phyloP scores from a whole-genome alignment of 2,113 vertebrate species.

The Notiomystis cincta region DNA sequence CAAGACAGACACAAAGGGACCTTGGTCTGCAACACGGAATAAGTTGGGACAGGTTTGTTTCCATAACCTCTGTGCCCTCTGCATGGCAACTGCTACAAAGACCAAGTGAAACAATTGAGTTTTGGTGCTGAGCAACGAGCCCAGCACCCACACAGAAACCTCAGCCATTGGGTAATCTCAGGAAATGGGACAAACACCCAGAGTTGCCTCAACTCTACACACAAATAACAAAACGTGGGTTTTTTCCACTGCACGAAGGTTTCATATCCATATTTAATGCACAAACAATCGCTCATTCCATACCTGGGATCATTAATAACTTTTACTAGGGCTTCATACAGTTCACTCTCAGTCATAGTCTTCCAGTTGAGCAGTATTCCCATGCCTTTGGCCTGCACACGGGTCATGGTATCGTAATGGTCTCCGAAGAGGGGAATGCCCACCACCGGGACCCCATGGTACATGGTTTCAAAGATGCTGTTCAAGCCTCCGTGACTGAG shows the following conservation, averaged over 20 bases:
- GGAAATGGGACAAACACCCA: neutral
- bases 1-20: neutral
- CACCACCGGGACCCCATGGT: conserved; percentile 94
- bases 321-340: conserved; percentile 83
- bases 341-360: conserved; percentile 82
- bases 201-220: neutral
- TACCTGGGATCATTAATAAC: conserved; percentile 90
- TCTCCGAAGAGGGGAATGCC: conserved; percentile 96
- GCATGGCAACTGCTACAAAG: neutral
- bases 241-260: neutral
- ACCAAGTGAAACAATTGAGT: neutral
- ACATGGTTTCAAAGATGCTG: conserved; percentile 98
- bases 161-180: neutral
- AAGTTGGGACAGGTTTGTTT: neutral
- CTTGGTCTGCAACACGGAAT: fast-evolving
- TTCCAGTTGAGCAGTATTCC: conserved; percentile 95
- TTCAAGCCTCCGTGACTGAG: conserved; percentile 96
- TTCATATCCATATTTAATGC: fast-evolving
- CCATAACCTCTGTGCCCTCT: neutral
- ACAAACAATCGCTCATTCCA: neutral
- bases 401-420: conserved; percentile 97
- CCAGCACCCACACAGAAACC: neutral
- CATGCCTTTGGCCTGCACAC: conserved; percentile 97
- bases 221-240: fast-evolving
- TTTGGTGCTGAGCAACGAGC: neutral